Base-by-base conservation (phyloP, 2,113 vertebrate genomes). In the Dasyornis broadbenti region DNA sequence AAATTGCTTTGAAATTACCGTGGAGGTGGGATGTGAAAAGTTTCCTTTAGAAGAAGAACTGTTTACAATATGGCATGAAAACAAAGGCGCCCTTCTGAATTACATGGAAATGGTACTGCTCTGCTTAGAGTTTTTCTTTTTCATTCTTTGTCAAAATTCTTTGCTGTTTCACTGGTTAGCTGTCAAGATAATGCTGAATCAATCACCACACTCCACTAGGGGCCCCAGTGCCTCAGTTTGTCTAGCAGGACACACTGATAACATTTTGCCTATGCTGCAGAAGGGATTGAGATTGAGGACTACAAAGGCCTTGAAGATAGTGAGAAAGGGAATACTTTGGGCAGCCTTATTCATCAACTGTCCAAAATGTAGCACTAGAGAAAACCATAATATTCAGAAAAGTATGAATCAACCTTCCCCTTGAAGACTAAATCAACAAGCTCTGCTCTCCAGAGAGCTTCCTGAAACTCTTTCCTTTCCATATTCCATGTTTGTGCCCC, bases 1-100 rank as follows among this genome's bases (percentile, higher is more conserved):
- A 82, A 99, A 99, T 94, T 99, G 99, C 93, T 98, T 99, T 90
- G 99, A 99, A 98, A 86, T 99, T 94, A 99, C 99, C 0, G 98
- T 99, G 98, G 99, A 99, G 95, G 98, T 99, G 35, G 99, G 99
- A 91, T 99, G 99, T 15, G 98, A 99, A 73, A 99, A 99, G 94
- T 99, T 99, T 96, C 99, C 99, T 13, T 95, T 98, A 7, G 98
- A 98, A 83, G 98, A 97, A 17, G 99, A 99, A n/a, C 98, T 99
- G 10, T 99, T 99, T 57, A 95, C 98, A 5, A 98, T 99, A 53
- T 99, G 99, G 99, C 98, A 98, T 56, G 98, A 99, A 90, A 99
- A 99, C 96, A 99, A 99, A 90, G 99, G 99, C 89, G 96, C 99
- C 1, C 97, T 99, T 27, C 97, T 99, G 84, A 98, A 86, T 93